Conservation (phyloP, 2,113 vertebrate species). For the Podocnemis expansa region DNA sequence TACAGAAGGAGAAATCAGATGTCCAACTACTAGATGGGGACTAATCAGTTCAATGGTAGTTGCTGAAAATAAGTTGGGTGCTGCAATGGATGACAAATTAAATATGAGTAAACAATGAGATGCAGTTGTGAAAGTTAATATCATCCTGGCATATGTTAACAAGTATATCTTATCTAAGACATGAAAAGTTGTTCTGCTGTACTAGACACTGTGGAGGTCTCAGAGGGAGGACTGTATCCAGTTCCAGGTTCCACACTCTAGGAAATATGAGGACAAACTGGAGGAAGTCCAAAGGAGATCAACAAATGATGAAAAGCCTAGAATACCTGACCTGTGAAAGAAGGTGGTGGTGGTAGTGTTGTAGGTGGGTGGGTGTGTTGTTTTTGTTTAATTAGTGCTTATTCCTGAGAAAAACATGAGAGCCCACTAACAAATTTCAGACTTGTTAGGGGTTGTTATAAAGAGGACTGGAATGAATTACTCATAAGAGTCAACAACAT, state of each 20-base stretch:
- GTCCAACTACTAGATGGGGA: background rate
- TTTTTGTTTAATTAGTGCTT: no score
- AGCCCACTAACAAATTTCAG: no score
- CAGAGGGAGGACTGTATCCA: background rate
- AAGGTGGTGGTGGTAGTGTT: no score
- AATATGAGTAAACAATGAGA: background rate
- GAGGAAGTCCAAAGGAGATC: background rate
- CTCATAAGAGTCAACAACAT: no score
- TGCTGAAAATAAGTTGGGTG: background rate
- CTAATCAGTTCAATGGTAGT: background rate
- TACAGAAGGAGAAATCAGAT: background rate
- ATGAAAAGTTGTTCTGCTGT: background rate
- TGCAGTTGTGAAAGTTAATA: background rate
- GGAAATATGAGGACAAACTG: background rate
- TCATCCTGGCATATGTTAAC: background rate
- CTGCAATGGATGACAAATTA: background rate
- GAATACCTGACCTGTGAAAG: no score
- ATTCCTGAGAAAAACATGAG: no score
- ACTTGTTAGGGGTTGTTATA: no score
- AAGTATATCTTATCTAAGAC: background rate
- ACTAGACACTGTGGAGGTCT: background rate
- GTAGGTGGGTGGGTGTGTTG: no score
- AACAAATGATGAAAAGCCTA: background rate
- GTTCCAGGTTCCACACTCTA: background rate
- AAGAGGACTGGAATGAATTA: no score